Percentiles rank a stretch among this genome's conserved stretches.
Conservation (phyloP, 1,140 invertebrate species). For the Drosophila repletoides region DNA sequence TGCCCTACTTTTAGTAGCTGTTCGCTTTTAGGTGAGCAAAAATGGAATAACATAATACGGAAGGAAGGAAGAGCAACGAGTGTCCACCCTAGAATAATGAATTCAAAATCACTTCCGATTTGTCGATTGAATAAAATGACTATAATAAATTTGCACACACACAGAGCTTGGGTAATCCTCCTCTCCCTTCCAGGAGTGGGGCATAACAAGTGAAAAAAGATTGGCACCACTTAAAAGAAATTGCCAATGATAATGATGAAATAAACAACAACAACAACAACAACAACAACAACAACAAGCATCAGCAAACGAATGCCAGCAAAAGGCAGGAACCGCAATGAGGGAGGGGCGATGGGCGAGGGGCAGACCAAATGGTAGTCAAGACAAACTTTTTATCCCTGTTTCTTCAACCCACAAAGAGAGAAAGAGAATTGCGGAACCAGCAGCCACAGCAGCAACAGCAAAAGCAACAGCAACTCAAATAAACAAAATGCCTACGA, state of each 20-base stretch:
- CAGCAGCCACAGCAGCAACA: not conserved
- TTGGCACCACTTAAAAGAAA: constrained; percentile 81
- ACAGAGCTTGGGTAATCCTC: constrained; percentile 51
- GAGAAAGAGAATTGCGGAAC: not conserved
- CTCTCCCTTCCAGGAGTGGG: constrained; percentile 57
- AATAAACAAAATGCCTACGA: constrained; percentile 75
- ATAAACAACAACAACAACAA: constrained; percentile 65
- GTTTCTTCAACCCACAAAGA: constrained; percentile 10
- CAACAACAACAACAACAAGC: constrained; percentile 10
- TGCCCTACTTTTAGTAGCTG: too few species aligned
- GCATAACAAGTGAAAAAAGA: constrained; percentile 77
- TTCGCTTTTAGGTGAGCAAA: too few species aligned
- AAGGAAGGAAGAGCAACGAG: not conserved
- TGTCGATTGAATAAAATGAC: constrained; percentile 82
- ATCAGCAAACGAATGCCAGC: constrained; percentile 29
- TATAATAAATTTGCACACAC: constrained; percentile 75
- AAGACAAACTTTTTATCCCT: constrained; percentile 50
- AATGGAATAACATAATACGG: too few species aligned
- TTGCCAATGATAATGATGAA: constrained; percentile 77
- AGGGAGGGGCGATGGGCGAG: too few species aligned
- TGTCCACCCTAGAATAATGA: constrained; percentile 64
- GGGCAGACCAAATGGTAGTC: constrained; percentile 21
- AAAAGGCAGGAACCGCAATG: constrained; percentile 30
- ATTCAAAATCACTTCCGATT: constrained; percentile 82
- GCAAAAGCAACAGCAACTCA: constrained; percentile 23